phyloP scores from a whole-genome alignment of 2,113 vertebrate species.

The Chloroceryle aenea region DNA sequence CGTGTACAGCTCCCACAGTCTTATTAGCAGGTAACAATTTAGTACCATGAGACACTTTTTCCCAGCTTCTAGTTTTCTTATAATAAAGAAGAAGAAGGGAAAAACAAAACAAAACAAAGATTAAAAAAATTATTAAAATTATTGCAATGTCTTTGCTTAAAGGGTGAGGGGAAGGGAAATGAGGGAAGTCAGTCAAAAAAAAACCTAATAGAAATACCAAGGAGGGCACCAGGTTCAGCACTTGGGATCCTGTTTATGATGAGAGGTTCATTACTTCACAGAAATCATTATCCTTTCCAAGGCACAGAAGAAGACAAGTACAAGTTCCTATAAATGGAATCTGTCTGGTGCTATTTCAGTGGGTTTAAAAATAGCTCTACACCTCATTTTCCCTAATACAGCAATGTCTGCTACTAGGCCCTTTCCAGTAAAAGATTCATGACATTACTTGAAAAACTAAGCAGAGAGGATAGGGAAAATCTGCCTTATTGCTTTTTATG shows the following conservation, averaged over 20 bases:
- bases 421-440: background rate
- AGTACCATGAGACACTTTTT: conserved; percentile 34
- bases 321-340: conserved; percentile 70
- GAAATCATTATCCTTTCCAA: conserved; percentile 66
- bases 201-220: conserved; percentile 2
- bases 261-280: conserved; percentile 54
- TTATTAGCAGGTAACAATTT: conserved; percentile 73
- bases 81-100: conserved; percentile 22
- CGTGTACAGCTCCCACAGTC: conserved; percentile 47
- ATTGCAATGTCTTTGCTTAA: background rate
- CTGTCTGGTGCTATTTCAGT: conserved; percentile 59
- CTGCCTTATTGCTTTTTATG: background rate
- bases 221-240: conserved; percentile 6
- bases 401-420: background rate
- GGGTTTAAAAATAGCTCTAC: conserved; percentile 69
- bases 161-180: background rate
- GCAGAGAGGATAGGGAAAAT: background rate
- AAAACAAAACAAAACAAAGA: background rate
- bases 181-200: background rate
- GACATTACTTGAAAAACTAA: background rate
- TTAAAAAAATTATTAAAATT: background rate
- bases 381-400: conserved; percentile 60
- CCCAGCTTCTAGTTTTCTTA: conserved; percentile 65
- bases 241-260: conserved; percentile 33
- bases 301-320: conserved; percentile 43